phyloP scores from a whole-genome alignment of 2,797 vertebrate genomes.

The Taeniopygia guttata region DNA sequence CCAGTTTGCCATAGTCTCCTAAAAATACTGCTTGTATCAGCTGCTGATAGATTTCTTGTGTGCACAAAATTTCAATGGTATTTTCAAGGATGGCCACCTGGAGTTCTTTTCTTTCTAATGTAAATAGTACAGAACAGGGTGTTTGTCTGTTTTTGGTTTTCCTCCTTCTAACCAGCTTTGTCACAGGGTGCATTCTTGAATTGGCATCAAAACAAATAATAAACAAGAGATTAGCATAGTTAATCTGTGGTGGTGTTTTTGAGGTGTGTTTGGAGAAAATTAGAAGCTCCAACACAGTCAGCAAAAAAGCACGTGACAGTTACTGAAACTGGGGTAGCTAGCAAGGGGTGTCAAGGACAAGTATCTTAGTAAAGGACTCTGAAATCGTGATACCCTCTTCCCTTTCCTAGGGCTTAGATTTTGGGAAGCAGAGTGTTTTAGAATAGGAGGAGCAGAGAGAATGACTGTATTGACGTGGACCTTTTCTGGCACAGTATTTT shows the following conservation, averaged over 20 bases:
- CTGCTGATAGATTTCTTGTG: not conserved
- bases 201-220: not conserved
- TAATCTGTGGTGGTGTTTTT: not conserved
- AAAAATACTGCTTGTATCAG: not conserved
- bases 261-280: not conserved
- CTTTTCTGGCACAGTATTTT: not conserved
- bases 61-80: not conserved
- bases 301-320: not conserved
- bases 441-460: not conserved
- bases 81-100: not conserved
- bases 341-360: not conserved
- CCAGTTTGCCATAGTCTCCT: not conserved
- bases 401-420: not conserved
- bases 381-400: not conserved
- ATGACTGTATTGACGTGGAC: fast-evolving
- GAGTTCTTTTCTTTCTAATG: not conserved
- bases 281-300: not conserved
- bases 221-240: not conserved
- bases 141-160: not conserved
- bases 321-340: not conserved
- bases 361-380: not conserved
- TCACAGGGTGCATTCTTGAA: not conserved
- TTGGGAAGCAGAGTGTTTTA: not conserved
- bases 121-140: fast-evolving
- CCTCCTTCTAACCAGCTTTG: not conserved